These are phyloP conservation scores for Cordylochernes scorpioides DNA, from an alignment of 2,888 invertebrate species.

Conservation along the genomic window DNA sequence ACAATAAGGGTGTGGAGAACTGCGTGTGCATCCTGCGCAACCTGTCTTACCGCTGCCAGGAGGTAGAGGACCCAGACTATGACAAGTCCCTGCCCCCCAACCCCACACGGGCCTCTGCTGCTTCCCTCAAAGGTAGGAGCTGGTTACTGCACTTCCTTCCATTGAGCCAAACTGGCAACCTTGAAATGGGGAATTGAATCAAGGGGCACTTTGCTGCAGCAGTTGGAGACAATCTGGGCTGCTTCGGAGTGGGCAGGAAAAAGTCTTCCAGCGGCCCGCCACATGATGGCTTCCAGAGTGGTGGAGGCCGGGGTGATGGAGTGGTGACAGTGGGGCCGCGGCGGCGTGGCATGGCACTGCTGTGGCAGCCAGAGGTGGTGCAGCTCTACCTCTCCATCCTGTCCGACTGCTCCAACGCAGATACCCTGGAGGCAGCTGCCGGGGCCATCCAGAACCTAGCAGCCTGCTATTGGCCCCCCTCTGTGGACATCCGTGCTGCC, in stretches of 20 bases:
- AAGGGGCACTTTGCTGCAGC: constrained; percentile 2
- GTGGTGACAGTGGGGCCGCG: too few relatives aligned
- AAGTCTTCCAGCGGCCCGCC: too few relatives aligned
- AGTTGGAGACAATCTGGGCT: constrained; percentile 65
- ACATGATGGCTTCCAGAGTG: too few relatives aligned
- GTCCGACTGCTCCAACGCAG: constrained; percentile 84
- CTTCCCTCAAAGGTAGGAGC: constrained; percentile 6
- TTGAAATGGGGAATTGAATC: not conserved
- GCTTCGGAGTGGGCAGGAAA: constrained; percentile 71
- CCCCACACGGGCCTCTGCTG: too few relatives aligned
- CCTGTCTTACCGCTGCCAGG: constrained; percentile 88
- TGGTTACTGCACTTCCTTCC: not conserved
- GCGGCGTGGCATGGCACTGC: constrained; percentile 44
- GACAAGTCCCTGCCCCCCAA: constrained; percentile 83
- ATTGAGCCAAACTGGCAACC: too few relatives aligned
- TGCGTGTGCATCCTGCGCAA: constrained; percentile 91
- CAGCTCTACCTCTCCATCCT: constrained; percentile 68
- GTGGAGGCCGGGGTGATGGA: too few relatives aligned
- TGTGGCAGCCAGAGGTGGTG: constrained; percentile 70
- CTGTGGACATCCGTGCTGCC: constrained; percentile 48
- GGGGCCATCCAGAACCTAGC: constrained; percentile 94
- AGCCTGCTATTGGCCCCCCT: constrained; percentile 82
- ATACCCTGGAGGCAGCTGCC: constrained; percentile 91
- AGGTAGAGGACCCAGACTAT: constrained; percentile 91
- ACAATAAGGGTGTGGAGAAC: constrained; percentile 96